These are phyloP conservation scores for Scaeva pyrastri DNA, from an alignment of 2,888 invertebrate species.

Conservation along the genomic window DNA sequence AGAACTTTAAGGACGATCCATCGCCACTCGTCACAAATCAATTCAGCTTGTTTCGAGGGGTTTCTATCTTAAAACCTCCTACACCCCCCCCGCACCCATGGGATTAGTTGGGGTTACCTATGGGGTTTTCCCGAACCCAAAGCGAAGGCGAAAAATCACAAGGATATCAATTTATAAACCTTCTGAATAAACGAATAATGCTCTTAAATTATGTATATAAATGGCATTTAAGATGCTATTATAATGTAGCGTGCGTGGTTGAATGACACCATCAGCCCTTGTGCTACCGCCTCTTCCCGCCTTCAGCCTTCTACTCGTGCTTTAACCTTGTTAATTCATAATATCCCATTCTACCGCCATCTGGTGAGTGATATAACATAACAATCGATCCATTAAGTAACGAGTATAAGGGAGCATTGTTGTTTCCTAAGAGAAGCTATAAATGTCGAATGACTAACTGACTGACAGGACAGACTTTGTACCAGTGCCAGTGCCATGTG, in stretches of 20 bases:
- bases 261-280: slow-evolving; percentile 49
- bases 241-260: slow-evolving; percentile 63
- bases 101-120: not conserved
- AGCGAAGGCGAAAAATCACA: slow-evolving; percentile 45
- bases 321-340: slow-evolving; percentile 22
- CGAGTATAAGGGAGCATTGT: slow-evolving; percentile 33
- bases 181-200: slow-evolving; percentile 71
- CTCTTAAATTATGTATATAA: slow-evolving; percentile 74
- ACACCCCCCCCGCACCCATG: not conserved
- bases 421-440: not conserved
- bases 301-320: not conserved
- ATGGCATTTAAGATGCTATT: slow-evolving; percentile 73
- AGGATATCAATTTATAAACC: slow-evolving; percentile 73
- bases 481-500: slow-evolving; percentile 29
- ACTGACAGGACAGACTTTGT: slow-evolving; percentile 62
- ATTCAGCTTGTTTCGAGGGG: too few species aligned
- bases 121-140: not conserved
- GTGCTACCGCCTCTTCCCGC: not conserved
- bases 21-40: too few species aligned
- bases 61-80: too few species aligned
- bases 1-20: not conserved
- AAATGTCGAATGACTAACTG: slow-evolving; percentile 55
- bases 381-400: slow-evolving; percentile 75
- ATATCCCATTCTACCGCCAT: slow-evolving; percentile 6
- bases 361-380: slow-evolving; percentile 68